Percentiles rank a stretch among this genome's conserved stretches.
phyloP scores from a whole-genome alignment of 2,888 invertebrate species.

The Drosophila pullipes region DNA sequence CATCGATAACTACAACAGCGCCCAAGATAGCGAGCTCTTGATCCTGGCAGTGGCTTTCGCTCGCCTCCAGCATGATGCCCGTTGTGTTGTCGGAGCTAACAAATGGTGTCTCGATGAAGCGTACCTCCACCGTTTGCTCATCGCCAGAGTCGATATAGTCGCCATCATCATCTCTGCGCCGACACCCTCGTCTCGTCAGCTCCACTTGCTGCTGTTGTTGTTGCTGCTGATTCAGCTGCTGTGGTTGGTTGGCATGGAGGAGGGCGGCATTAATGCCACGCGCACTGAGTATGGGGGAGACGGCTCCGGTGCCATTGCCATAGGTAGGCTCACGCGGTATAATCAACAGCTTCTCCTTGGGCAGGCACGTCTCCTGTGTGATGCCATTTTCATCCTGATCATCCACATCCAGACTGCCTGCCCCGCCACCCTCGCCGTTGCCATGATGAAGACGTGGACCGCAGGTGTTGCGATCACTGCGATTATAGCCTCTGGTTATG shows the following conservation, averaged over 20 bases:
- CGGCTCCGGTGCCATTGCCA: conserved; percentile 79
- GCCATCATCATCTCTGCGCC: conserved; percentile 66
- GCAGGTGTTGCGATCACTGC: conserved; percentile 84
- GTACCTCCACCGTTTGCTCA: conserved; percentile 83
- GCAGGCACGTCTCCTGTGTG: conserved; percentile 80
- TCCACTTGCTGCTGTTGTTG: conserved; percentile 76
- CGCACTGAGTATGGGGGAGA: conserved; percentile 74
- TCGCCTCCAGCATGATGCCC: conserved; percentile 79
- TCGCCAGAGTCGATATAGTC: conserved; percentile 81
- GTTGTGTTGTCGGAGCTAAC: conserved; percentile 84
- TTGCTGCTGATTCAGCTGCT: conserved; percentile 52
- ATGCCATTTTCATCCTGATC: conserved; percentile 83
- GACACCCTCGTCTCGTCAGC: conserved; percentile 60
- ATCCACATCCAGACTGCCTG: conserved; percentile 71
- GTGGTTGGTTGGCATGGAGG: conserved; percentile 61
- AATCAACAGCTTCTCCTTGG: conserved; percentile 81
- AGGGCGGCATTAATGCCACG: conserved; percentile 70
- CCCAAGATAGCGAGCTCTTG: conserved; percentile 47
- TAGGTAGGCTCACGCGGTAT: conserved; percentile 84
- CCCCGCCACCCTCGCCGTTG: conserved; percentile 71
- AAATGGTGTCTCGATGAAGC: conserved; percentile 84
- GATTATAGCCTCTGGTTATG: conserved; percentile 82
- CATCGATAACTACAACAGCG: conserved; percentile 36
- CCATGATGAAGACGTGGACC: conserved; percentile 81
- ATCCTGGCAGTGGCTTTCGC: conserved; percentile 50